Evolutionary conservation across 1,140 invertebrate genomes (phyloP).

Genomic region (Leptinotarsa lineolata): DNA sequence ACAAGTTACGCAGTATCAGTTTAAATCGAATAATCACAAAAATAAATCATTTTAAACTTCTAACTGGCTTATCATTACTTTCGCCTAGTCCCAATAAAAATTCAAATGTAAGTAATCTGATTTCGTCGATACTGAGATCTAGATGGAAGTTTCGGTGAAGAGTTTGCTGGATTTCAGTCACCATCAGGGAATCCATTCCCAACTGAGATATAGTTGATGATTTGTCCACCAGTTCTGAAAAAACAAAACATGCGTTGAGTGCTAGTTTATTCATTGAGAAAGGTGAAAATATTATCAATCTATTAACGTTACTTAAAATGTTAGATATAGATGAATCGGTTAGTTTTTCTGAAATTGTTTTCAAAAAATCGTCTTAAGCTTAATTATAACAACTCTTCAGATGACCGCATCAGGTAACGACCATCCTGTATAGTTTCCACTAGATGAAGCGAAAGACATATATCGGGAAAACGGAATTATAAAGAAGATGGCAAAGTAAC

Average conservation of each 20-base stretch:
- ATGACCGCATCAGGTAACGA: no score
- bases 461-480: not conserved
- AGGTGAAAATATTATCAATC: no score
- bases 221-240: slow-evolving; percentile 32
- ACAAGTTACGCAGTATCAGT: no score
- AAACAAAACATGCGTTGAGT: not conserved
- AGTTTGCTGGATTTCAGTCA: slow-evolving; percentile 69
- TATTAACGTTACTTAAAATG: no score
- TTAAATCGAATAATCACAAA: no score
- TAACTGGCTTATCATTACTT: not conserved
- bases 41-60: not conserved
- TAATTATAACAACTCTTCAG: no score
- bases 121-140: slow-evolving; percentile 21
- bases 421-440: no score
- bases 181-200: slow-evolving; percentile 72
- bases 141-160: slow-evolving; percentile 62
- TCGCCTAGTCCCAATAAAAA: not conserved
- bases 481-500: not conserved
- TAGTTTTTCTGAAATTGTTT: no score
- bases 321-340: no score
- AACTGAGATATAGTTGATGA: slow-evolving; percentile 66
- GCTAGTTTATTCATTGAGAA: not conserved
- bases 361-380: no score
- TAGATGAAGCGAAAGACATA: not conserved
- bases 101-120: slow-evolving; percentile 23